Percentiles rank a stretch among this genome's conserved stretches.
Conservation (phyloP, 2,888 invertebrate genomes). For the Aphodius granarius region DNA sequence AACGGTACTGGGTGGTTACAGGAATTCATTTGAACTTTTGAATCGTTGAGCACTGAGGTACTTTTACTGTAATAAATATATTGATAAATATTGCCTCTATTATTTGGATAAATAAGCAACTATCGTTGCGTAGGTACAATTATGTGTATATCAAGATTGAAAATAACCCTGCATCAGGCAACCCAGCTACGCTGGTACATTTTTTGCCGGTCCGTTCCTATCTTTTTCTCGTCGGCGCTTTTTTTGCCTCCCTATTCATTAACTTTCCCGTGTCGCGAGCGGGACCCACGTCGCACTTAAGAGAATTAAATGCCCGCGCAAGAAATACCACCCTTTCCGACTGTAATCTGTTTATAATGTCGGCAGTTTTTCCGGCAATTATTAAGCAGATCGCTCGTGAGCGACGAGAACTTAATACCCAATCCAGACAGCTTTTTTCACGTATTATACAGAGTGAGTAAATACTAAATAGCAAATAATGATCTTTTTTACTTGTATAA, state of each 20-base stretch:
- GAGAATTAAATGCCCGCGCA: constrained; percentile 8
- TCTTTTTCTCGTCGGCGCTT: constrained; percentile 5
- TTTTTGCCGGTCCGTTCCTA: not conserved
- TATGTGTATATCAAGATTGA: not conserved
- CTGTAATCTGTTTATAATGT: constrained; percentile 11
- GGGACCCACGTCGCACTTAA: constrained; percentile 7
- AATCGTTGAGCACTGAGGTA: too few relatives aligned
- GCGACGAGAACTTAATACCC: not conserved
- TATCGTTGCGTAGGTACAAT: too few relatives aligned
- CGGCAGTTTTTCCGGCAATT: constrained; percentile 3
- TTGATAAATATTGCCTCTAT: too few relatives aligned
- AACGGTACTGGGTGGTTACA: too few relatives aligned
- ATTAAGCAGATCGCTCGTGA: not conserved
- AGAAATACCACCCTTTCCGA: not conserved
- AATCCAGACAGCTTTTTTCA: not conserved
- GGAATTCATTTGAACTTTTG: too few relatives aligned
- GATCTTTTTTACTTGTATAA: not conserved
- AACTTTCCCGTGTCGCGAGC: constrained; percentile 10
- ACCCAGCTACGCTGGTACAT: not conserved
- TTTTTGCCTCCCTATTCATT: constrained; percentile 7
- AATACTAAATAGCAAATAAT: not conserved
- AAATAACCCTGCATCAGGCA: not conserved
- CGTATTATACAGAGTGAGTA: not conserved
- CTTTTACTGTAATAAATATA: too few relatives aligned
- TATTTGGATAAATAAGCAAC: too few relatives aligned